These are phyloP conservation scores for Strigamia maritima DNA, from an alignment of 2,888 invertebrate species.

Conservation along the genomic window DNA sequence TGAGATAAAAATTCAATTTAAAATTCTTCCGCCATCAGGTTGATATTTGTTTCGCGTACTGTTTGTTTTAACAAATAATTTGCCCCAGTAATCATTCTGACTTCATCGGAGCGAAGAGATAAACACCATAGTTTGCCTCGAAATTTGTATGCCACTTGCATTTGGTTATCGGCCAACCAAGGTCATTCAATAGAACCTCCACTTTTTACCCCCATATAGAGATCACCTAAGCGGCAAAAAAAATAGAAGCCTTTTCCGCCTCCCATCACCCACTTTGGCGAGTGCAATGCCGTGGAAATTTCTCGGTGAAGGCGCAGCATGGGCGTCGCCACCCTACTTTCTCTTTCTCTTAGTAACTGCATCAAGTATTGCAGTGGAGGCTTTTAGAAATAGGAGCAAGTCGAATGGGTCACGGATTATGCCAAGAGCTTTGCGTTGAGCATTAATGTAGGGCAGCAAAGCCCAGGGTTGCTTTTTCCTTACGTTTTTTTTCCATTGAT, in stretches of 20 bases:
- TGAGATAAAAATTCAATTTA: background rate
- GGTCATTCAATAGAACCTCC: conserved; percentile 8
- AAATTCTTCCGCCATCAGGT: background rate
- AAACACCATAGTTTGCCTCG: conserved; percentile 16
- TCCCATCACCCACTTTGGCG: conserved; percentile 25
- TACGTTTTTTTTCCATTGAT: background rate
- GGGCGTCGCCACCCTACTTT: conserved; percentile 15
- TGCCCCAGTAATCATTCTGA: background rate
- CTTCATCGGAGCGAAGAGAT: conserved; percentile 1
- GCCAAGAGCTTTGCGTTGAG: conserved; percentile 23
- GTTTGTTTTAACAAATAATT: conserved; percentile 18
- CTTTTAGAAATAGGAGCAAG: conserved; percentile 32
- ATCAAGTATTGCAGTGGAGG: conserved; percentile 18
- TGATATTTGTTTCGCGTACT: background rate
- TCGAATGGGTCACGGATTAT: conserved; percentile 32
- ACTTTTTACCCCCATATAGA: background rate
- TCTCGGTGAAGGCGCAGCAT: conserved; percentile 19
- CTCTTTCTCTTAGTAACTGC: conserved; percentile 21
- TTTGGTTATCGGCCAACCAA: conserved; percentile 8
- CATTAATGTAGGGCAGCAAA: conserved; percentile 31
- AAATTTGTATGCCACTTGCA: conserved; percentile 21
- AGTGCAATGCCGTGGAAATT: conserved; percentile 30
- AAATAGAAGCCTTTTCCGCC: conserved; percentile 1
- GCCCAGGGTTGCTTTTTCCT: background rate
- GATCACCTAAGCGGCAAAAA: conserved; percentile 27